Evolutionary conservation across 2,888 invertebrate species (phyloP), one percentile per base, ranked within the genome.

Genomic region (Plagodis dolabraria): DNA sequence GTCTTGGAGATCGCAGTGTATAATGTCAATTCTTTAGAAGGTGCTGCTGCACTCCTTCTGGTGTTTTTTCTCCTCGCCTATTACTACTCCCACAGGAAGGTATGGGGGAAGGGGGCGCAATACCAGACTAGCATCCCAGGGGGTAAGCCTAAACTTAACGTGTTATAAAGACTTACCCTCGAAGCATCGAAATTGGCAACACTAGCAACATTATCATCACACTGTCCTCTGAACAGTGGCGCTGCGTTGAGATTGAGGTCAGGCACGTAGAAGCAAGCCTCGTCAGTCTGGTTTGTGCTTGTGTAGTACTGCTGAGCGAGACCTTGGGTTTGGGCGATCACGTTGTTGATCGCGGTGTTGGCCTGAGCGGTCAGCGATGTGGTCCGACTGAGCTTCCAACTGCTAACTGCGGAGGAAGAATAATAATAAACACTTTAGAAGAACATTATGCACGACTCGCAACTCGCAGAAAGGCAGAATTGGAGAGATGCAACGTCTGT

Each of bases 201-300:
- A 12, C 83, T 83, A 34, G 62, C 64, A 4, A 85, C 58, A 50
- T 69, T 56, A 5, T 48, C 64, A 11, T 74, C 81, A 58, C 91
- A 91, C 10, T 80, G 80, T 61, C 88, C 89, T 76, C 89, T 84
- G 51, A 89, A 89, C 7, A 74, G 33, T 0, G 85, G 79, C 0
- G 84, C 80, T 40, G 67, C 62, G 33, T 77, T 66, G 4, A 67
- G 60, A 22, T 80, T 68, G 0, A 82, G 59, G 42, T 77, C 76
- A 0, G 91, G 91, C 5, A 90, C 68, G 56, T 89, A 90, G 78
- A 89, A 90, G 69, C 91, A 91, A 42, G 76, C 79, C 0, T 79
- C 86, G n/a, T 80, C 83, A 5, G 70, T 72, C 57, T 92, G 92
- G 45, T 72, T 75, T 9, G 86, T 88, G 0, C 54, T 0, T n/a